Evolutionary conservation across 2,888 invertebrate species (phyloP).

Genomic region (Rhagonycha lutea): DNA sequence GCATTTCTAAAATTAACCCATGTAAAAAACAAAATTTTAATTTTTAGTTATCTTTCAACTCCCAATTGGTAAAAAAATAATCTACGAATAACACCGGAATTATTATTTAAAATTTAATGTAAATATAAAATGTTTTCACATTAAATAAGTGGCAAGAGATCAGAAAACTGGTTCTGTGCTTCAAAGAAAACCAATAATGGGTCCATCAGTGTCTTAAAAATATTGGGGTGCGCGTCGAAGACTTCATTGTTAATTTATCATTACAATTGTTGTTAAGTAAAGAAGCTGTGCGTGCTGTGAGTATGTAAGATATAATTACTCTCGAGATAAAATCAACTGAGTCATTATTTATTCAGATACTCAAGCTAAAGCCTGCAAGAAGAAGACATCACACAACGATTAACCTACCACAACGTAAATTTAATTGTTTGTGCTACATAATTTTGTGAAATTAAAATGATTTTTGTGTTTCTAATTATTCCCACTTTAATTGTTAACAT

Average conservation of each 20-base stretch:
- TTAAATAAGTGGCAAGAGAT: not conserved
- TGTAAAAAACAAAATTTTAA: not conserved
- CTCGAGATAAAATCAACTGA: slow-evolving; percentile 8
- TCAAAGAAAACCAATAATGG: not conserved
- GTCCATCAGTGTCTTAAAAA: not conserved
- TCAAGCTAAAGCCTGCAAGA: slow-evolving; percentile 7
- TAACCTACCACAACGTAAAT: slow-evolving; percentile 26
- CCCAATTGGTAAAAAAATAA: not conserved
- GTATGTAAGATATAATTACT: not conserved
- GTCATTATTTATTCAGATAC: slow-evolving; percentile 22
- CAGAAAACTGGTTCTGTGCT: not conserved
- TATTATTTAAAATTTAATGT: not conserved
- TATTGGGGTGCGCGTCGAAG: not conserved
- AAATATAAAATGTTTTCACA: not conserved
- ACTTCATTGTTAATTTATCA: not conserved
- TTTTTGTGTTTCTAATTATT: not conserved
- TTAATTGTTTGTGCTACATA: not conserved
- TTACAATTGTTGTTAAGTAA: not conserved
- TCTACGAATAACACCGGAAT: not conserved
- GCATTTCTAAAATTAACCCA: not conserved
- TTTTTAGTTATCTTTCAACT: not conserved
- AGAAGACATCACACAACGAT: slow-evolving; percentile 8
- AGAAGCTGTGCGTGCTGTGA: not conserved
- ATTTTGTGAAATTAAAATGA: not conserved
- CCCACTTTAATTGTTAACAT: not conserved